These are phyloP conservation scores for Cephalotes varians DNA, from an alignment of 2,888 invertebrate genomes.

Conservation along the genomic window DNA sequence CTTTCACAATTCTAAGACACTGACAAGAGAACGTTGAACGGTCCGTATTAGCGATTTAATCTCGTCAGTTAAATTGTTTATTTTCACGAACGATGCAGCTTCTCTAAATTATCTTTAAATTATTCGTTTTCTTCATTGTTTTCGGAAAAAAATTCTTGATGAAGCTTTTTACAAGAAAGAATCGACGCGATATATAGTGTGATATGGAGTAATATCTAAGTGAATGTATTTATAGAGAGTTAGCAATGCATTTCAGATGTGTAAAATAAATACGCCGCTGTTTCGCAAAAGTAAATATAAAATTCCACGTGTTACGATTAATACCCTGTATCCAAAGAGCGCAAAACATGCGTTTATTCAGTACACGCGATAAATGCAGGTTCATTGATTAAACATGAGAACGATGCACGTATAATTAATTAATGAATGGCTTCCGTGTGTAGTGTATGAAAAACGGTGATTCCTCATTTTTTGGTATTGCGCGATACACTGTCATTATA, in stretches of 20 bases:
- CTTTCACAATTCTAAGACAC: constrained; percentile 61
- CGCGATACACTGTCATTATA: constrained; percentile 57
- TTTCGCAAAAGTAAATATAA: constrained; percentile 47
- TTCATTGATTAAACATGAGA: constrained; percentile 56
- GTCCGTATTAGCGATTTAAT: constrained; percentile 17
- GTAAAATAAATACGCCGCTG: constrained; percentile 8
- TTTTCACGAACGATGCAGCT: neutral
- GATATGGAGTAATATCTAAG: neutral
- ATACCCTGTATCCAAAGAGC: constrained; percentile 42
- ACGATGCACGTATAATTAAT: constrained; percentile 54
- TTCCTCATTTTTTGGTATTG: constrained; percentile 56
- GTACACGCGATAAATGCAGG: constrained; percentile 52
- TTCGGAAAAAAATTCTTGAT: neutral
- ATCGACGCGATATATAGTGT: neutral
- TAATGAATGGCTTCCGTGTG: constrained; percentile 55
- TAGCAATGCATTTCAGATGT: constrained; percentile 22
- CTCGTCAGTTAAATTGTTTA: neutral
- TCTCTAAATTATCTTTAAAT: neutral
- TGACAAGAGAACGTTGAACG: neutral
- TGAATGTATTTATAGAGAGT: neutral
- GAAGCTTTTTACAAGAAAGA: neutral
- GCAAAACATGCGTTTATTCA: constrained; percentile 53
- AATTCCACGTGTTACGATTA: constrained; percentile 56
- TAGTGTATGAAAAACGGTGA: constrained; percentile 51
- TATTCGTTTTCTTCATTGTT: neutral